phyloP scores from a whole-genome alignment of 2,888 invertebrate genomes.

The Griposia aprilina region DNA sequence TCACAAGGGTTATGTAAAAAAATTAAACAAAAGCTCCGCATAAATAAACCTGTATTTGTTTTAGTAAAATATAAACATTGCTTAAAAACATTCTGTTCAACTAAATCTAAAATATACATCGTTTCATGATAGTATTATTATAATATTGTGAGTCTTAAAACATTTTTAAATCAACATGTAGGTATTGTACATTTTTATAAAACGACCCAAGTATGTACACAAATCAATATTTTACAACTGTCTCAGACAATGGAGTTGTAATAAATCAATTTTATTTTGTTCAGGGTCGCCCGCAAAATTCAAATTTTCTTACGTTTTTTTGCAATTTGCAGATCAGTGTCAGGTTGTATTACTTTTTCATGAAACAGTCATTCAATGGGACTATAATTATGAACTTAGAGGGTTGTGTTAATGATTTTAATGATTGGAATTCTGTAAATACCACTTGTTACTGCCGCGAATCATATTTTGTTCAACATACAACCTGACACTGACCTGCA shows the following conservation, averaged over 20 bases:
- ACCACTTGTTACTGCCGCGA: too few species aligned
- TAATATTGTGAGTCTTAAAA: slow-evolving; percentile 22
- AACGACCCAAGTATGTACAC: neutral
- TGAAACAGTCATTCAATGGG: too few species aligned
- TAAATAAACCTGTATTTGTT: slow-evolving; percentile 71
- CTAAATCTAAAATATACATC: slow-evolving; percentile 62
- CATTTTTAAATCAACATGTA: slow-evolving; percentile 14
- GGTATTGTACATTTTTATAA: neutral
- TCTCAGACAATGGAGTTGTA: neutral
- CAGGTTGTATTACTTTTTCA: too few species aligned
- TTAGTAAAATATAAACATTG: slow-evolving; percentile 75
- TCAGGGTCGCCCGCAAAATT: too few species aligned
- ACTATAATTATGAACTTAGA: too few species aligned
- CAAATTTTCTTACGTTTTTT: too few species aligned
- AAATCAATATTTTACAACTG: neutral
- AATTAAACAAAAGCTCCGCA: slow-evolving; percentile 52
- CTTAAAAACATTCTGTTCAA: slow-evolving; percentile 62
- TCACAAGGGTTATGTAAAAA: neutral
- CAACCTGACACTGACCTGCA: too few species aligned
- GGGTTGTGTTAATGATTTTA: too few species aligned
- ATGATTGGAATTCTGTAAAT: too few species aligned
- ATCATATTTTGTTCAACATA: too few species aligned
- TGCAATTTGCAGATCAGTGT: too few species aligned
- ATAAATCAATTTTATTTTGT: neutral
- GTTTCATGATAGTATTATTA: slow-evolving; percentile 30